phyloP scores from a whole-genome alignment of 2,888 invertebrate genomes.

The Tenthredo scrophulariae region DNA sequence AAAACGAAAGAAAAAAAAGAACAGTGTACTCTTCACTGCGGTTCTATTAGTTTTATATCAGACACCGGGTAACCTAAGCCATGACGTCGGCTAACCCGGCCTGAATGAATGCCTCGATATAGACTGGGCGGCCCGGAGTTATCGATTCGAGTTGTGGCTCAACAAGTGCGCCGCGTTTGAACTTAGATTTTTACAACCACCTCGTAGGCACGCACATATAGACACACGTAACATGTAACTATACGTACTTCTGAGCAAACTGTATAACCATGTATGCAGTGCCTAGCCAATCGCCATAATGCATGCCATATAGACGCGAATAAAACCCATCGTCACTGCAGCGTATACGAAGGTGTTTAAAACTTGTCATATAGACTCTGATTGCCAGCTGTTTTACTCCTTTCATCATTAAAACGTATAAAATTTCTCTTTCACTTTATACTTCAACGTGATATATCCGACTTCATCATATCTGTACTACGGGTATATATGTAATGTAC shows the following conservation, averaged over 20 bases:
- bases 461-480: background rate
- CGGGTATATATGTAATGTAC: background rate
- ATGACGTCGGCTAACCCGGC: conserved; percentile 45
- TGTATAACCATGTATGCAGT: too few relatives aligned
- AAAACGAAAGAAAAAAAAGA: background rate
- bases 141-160: conserved; percentile 51
- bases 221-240: background rate
- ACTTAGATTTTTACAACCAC: conserved; percentile 27
- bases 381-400: background rate
- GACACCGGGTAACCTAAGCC: background rate
- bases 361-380: background rate
- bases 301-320: background rate
- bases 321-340: background rate
- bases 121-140: conserved; percentile 46
- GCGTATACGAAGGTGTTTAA: background rate
- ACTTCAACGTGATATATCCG: background rate
- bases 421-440: background rate
- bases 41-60: background rate
- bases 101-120: conserved; percentile 50
- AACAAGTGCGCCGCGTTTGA: conserved; percentile 47
- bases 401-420: background rate
- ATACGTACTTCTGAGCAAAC: background rate
- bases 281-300: background rate
- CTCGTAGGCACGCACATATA: background rate
- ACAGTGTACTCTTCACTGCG: background rate